A percentile compares a stretch with the other conserved stretches of the same genome.
phyloP scores from a whole-genome alignment of 2,113 vertebrate species.

The Protomyctophum bolini region DNA sequence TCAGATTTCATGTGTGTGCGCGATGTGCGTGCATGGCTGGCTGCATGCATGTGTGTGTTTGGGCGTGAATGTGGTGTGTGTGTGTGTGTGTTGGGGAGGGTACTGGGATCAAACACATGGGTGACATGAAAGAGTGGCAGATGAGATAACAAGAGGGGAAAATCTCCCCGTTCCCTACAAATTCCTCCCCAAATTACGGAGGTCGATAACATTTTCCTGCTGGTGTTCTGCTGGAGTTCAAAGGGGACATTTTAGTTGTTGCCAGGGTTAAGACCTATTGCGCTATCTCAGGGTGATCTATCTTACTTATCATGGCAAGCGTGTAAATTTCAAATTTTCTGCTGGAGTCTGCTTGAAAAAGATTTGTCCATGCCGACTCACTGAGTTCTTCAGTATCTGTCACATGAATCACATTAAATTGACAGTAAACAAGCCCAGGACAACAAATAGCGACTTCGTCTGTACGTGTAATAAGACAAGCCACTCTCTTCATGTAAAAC shows the following conservation, averaged over 20 bases:
- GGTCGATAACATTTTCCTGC: background rate
- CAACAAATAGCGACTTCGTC: constrained; percentile 37
- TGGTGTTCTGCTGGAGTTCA: background rate
- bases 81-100: constrained; percentile 1
- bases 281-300: constrained; percentile 17
- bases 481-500: constrained; percentile 34
- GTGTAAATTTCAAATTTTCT: constrained; percentile 33
- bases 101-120: constrained; percentile 27
- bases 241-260: background rate
- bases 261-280: constrained; percentile 13
- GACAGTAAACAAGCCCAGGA: constrained; percentile 30
- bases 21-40: too few species aligned
- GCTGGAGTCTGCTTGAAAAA: constrained; percentile 23
- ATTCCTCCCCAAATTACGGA: constrained; percentile 21
- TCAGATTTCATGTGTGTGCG: too few species aligned
- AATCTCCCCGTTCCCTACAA: background rate
- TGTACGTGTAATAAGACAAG: background rate
- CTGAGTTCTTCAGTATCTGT: constrained; percentile 11
- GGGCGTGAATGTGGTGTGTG: background rate
- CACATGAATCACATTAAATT: constrained; percentile 53
- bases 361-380: too few species aligned
- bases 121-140: constrained; percentile 25
- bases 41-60: too few species aligned
- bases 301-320: constrained; percentile 5
- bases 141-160: background rate